A percentile compares a stretch with the other conserved stretches of the same genome.
Evolutionary conservation across 2,888 invertebrate genomes (phyloP).

Genomic region (Cephalotes varians): DNA sequence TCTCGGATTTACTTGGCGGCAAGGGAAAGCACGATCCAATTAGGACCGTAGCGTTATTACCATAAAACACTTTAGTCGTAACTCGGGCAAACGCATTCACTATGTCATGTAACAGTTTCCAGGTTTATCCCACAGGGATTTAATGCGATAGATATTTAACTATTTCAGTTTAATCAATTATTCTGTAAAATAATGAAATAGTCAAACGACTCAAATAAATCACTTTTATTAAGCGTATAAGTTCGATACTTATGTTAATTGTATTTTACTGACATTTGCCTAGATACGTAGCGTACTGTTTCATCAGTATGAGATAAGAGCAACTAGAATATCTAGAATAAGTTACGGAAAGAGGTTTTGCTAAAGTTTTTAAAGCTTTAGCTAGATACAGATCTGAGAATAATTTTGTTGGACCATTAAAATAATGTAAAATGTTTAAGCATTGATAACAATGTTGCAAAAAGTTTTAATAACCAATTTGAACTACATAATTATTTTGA

Average conservation of each 20-base stretch:
- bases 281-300: background rate
- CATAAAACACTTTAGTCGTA: constrained; percentile 47
- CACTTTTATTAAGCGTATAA: background rate
- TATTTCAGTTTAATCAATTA: constrained; percentile 2
- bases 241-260: background rate
- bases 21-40: constrained; percentile 42
- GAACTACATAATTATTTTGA: no score
- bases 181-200: constrained; percentile 24
- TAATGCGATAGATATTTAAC: constrained; percentile 21
- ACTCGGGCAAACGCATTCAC: constrained; percentile 36
- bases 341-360: no score
- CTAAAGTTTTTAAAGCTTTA: no score
- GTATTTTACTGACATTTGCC: background rate
- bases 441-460: no score
- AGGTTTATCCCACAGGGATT: constrained; percentile 15
- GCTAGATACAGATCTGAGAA: no score
- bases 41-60: constrained; percentile 40
- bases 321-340: background rate
- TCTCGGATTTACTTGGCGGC: constrained; percentile 45
- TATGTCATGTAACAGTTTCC: background rate
- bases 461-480: no score
- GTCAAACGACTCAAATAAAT: background rate
- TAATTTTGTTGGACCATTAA: no score
- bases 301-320: background rate
- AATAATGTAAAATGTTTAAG: no score